These are phyloP conservation scores for Halcyon smyrnensis DNA, from an alignment of 2,797 vertebrate species.

Conservation along the genomic window DNA sequence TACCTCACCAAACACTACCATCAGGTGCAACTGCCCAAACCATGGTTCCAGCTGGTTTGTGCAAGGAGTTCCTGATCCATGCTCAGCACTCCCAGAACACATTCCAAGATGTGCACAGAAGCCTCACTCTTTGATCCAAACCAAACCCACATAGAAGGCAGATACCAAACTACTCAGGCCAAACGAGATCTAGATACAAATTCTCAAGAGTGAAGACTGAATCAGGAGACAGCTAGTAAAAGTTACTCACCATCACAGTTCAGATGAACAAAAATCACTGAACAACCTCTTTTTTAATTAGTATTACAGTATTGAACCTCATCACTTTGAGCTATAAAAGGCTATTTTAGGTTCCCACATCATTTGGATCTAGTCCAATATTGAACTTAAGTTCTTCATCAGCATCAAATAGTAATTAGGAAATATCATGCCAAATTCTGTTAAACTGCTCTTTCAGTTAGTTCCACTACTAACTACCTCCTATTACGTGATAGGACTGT, in stretches of 20 bases:
- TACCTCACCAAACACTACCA: neutral
- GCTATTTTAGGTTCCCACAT: neutral
- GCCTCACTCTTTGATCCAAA: neutral
- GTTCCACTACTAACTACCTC: neutral
- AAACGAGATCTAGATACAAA: fast-evolving
- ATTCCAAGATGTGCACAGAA: neutral
- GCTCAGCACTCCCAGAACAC: fast-evolving
- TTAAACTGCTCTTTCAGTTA: neutral
- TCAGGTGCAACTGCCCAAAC: neutral
- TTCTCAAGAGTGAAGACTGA: neutral
- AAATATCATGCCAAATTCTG: neutral
- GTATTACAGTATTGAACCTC: neutral
- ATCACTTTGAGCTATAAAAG: neutral
- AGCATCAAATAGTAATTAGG: neutral
- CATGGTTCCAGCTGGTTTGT: fast-evolving
- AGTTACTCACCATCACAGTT: neutral
- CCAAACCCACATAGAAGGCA: neutral
- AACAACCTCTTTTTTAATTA: neutral
- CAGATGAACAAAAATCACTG: fast-evolving
- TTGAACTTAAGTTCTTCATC: neutral
- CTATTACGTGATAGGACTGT: neutral
- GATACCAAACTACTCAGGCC: neutral
- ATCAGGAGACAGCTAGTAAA: neutral
- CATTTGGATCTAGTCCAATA: neutral
- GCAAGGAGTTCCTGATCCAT: fast-evolving